Conservation (phyloP, 2,113 vertebrate genomes). For the Arizona elegans region DNA sequence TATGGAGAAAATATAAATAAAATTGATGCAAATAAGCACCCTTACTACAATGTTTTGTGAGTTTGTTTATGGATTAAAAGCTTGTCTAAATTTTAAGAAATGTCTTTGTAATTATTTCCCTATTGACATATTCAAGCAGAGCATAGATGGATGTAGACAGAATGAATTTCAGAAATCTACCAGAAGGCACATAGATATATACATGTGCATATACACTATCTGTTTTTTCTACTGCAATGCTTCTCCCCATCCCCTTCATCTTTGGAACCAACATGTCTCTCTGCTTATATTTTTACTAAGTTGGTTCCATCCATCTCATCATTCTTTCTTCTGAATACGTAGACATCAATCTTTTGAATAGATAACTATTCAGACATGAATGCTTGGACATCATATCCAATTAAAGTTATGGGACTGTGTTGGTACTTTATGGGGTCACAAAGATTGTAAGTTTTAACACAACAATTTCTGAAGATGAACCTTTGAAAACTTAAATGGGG, state of each 20-base stretch:
- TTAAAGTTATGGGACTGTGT: not conserved
- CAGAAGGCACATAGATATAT: not conserved
- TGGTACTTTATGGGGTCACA: not conserved
- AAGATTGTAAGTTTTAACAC: not conserved
- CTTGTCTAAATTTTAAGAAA: not conserved
- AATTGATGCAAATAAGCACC: not conserved
- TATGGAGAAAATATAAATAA: not conserved
- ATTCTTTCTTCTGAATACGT: not conserved
- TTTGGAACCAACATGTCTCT: not conserved
- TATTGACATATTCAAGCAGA: not conserved
- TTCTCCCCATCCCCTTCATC: not conserved
- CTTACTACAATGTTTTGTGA: not conserved
- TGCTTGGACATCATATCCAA: not conserved
- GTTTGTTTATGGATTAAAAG: not conserved
- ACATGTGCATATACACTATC: not conserved
- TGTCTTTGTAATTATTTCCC: not conserved
- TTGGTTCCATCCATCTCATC: not conserved
- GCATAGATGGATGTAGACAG: not conserved
- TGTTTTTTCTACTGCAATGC: not conserved
- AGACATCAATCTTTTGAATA: not conserved
- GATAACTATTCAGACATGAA: not conserved
- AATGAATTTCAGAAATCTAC: not conserved
- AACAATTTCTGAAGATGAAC: not conserved
- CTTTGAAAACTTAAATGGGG: not conserved
- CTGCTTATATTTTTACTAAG: not conserved